phyloP scores from a whole-genome alignment of 2,113 vertebrate genomes.

The Zapus hudsonius region DNA sequence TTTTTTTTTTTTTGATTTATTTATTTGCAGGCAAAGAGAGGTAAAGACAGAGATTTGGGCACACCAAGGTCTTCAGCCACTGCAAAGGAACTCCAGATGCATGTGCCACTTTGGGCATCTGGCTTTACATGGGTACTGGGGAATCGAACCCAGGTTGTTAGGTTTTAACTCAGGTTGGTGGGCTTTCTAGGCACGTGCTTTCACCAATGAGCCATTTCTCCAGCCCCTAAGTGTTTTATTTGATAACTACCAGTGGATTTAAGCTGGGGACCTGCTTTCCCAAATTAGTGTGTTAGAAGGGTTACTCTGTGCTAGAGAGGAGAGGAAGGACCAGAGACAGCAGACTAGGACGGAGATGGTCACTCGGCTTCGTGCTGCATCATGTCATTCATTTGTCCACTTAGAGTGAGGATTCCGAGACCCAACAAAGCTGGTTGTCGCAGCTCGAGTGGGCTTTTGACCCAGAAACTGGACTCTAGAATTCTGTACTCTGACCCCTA shows the following conservation, averaged over 20 bases:
- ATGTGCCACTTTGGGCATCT: too few species aligned
- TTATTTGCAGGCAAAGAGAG: too few species aligned
- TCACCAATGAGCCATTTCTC: too few species aligned
- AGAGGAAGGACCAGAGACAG: neutral
- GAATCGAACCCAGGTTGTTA: too few species aligned
- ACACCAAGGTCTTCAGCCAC: too few species aligned
- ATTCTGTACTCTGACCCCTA: neutral
- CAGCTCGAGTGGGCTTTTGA: neutral
- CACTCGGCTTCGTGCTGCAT: neutral
- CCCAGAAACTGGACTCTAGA: neutral
- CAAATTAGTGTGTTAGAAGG: neutral
- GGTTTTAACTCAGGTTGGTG: too few species aligned
- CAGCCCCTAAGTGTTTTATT: conserved; percentile 1
- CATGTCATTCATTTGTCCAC: neutral
- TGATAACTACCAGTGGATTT: neutral
- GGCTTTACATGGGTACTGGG: too few species aligned
- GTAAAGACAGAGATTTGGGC: too few species aligned
- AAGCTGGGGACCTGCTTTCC: neutral
- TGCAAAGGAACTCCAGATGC: too few species aligned
- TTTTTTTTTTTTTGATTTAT: too few species aligned
- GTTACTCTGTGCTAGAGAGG: neutral
- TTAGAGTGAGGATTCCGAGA: neutral
- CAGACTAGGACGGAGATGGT: neutral
- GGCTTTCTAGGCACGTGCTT: too few species aligned
- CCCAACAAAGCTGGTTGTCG: neutral